phyloP scores from a whole-genome alignment of 1,140 invertebrate species.

The Drosophila murphyi region DNA sequence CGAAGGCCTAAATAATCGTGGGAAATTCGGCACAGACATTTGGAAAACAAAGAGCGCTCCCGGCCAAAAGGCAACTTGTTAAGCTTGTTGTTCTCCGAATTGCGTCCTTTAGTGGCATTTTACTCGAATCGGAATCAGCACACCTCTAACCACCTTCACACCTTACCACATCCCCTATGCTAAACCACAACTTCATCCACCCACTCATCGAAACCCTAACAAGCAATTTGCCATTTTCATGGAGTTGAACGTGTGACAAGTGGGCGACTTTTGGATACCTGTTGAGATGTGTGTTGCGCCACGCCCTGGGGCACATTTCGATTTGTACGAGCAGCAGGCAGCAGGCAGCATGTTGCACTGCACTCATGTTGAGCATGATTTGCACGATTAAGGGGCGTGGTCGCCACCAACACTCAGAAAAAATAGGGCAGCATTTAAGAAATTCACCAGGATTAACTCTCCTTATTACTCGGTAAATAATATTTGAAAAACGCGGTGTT shows the following conservation, averaged over 20 bases:
- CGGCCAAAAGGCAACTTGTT: conserved; percentile 60
- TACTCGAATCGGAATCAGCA: conserved; percentile 39
- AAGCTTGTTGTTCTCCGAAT: conserved; percentile 76
- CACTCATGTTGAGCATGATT: conserved; percentile 45
- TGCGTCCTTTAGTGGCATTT: conserved; percentile 65
- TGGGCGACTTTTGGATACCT: conserved; percentile 49
- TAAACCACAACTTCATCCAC: no score
- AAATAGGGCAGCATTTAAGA: not conserved
- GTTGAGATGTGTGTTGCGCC: conserved; percentile 57
- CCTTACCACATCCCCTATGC: not conserved
- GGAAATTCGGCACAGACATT: conserved; percentile 3
- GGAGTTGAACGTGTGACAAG: conserved; percentile 7
- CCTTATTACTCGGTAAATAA: no score
- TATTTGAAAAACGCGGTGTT: no score
- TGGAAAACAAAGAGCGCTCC: conserved; percentile 40
- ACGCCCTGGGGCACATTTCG: conserved; percentile 44
- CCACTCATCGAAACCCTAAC: conserved; percentile 11
- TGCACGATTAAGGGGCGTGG: conserved; percentile 30
- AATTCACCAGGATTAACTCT: no score
- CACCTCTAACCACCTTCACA: conserved; percentile 7
- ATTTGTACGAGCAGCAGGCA: conserved; percentile 61
- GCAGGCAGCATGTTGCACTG: not conserved
- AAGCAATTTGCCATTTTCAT: conserved; percentile 41
- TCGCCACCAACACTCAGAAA: no score
- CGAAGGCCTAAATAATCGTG: conserved; percentile 9